Percentiles rank a stretch among this genome's conserved stretches.
These are phyloP conservation scores for Nysson spinosus DNA, from an alignment of 2,888 invertebrate species.

Conservation along the genomic window DNA sequence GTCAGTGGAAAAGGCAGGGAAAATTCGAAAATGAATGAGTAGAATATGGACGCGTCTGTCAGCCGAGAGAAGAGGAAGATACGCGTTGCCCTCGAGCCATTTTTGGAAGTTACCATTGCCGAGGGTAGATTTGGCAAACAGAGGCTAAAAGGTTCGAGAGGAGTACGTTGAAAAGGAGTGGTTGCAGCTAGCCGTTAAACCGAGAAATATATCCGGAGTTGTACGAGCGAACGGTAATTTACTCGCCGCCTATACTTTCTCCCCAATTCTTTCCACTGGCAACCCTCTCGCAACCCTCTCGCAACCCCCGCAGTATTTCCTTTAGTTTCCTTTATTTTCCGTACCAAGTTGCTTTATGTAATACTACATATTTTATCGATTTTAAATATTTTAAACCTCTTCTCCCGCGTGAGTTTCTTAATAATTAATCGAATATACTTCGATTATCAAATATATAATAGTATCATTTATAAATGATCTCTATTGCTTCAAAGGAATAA, in stretches of 20 bases:
- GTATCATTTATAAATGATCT: too few relatives aligned
- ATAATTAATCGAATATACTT: too few relatives aligned
- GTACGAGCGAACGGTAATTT: constrained; percentile 54
- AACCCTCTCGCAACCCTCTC: constrained; percentile 7
- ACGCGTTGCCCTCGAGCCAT: constrained; percentile 22
- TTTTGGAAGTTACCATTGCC: constrained; percentile 33
- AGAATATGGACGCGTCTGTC: constrained; percentile 36
- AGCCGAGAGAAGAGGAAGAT: constrained; percentile 7
- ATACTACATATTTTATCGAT: too few relatives aligned
- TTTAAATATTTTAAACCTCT: too few relatives aligned
- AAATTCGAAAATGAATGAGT: constrained; percentile 23
- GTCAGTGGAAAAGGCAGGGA: constrained; percentile 12
- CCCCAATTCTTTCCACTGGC: constrained; percentile 9
- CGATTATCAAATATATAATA: too few relatives aligned
- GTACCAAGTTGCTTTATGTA: too few relatives aligned
- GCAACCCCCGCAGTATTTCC: too few relatives aligned
- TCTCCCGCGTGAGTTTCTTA: too few relatives aligned
- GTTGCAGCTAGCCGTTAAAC: constrained; percentile 44
- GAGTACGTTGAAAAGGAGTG: constrained; percentile 46
- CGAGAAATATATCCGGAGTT: constrained; percentile 47
- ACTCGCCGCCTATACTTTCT: constrained; percentile 41
- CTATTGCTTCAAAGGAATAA: too few relatives aligned
- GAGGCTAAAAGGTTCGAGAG: constrained; percentile 46
- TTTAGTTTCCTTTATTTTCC: too few relatives aligned
- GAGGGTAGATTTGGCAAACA: constrained; percentile 37